Percentiles rank a stretch among this genome's conserved stretches.
Conservation (phyloP, 2,888 invertebrate genomes). For the Drosophila robusta region DNA sequence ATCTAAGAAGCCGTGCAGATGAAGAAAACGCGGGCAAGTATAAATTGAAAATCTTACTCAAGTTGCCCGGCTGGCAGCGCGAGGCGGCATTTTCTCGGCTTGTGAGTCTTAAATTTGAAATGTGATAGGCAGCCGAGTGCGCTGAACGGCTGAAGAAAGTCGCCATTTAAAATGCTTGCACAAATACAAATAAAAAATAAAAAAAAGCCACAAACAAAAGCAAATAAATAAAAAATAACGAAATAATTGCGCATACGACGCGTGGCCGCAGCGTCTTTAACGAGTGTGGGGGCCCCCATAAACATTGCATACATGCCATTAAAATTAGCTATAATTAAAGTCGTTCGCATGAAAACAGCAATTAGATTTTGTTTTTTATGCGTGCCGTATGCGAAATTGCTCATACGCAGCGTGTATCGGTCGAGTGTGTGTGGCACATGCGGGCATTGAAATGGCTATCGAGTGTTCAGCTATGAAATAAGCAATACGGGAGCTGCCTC, state of each 20-base stretch:
- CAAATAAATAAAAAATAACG: constrained; percentile 1
- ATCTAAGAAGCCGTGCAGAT: constrained; percentile 35
- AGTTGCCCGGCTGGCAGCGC: constrained; percentile 42
- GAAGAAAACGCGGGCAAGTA: constrained; percentile 17
- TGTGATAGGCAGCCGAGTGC: constrained; percentile 43
- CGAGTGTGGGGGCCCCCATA: constrained; percentile 9
- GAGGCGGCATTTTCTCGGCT: constrained; percentile 28
- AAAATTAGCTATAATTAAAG: constrained; percentile 73
- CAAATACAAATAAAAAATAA: background rate
- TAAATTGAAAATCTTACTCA: constrained; percentile 76
- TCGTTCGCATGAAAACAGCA: constrained; percentile 60
- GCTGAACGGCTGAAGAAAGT: constrained; percentile 32
- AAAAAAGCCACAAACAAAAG: constrained; percentile 4
- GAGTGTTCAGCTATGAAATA: constrained; percentile 16
- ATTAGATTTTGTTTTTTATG: constrained; percentile 50
- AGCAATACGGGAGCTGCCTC: constrained; percentile 13
- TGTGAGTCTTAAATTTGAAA: constrained; percentile 68
- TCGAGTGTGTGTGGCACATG: constrained; percentile 24
- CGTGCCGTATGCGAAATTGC: constrained; percentile 42
- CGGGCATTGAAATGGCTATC: constrained; percentile 41
- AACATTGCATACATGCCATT: constrained; percentile 61
- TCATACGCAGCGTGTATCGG: constrained; percentile 45
- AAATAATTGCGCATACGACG: constrained; percentile 59
- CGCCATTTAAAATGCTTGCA: constrained; percentile 8
- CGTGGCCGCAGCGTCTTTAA: constrained; percentile 34